Evolutionary conservation across 2,888 invertebrate species (phyloP).

Genomic region (Apodemia duryi): DNA sequence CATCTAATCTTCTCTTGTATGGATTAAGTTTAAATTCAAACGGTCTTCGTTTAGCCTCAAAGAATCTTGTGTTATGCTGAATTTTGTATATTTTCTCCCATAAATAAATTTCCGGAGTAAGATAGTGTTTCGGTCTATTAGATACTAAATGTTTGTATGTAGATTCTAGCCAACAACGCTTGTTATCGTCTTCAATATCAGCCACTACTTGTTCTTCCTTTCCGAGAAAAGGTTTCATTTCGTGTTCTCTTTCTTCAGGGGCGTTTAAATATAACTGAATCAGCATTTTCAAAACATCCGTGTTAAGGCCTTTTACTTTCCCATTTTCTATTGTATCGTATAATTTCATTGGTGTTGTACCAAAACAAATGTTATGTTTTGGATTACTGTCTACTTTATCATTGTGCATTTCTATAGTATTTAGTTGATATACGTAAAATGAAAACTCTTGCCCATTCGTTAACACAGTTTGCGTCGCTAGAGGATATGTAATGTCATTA

Average conservation of each 20-base stretch:
- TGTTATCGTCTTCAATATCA: constrained; percentile 84
- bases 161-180: constrained; percentile 84
- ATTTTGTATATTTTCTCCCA: constrained; percentile 93
- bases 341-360: constrained; percentile 84
- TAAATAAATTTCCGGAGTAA: constrained; percentile 84
- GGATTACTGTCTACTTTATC: constrained; percentile 82
- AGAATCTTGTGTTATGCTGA: constrained; percentile 81
- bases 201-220: constrained; percentile 78
- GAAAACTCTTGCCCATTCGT: constrained; percentile 94
- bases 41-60: constrained; percentile 84
- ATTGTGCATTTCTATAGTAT: constrained; percentile 86
- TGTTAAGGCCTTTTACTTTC: constrained; percentile 88
- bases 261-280: constrained; percentile 86
- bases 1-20: constrained; percentile 82
- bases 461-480: constrained; percentile 91
- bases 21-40: constrained; percentile 83
- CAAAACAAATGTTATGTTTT: constrained; percentile 89
- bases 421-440: constrained; percentile 94
- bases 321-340: constrained; percentile 87
- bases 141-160: constrained; percentile 84
- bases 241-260: constrained; percentile 80
- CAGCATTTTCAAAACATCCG: constrained; percentile 85
- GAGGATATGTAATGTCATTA: constrained; percentile 94
- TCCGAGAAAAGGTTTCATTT: constrained; percentile 87
- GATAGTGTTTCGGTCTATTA: constrained; percentile 82